Percentiles rank a stretch among this genome's conserved stretches.
Evolutionary conservation across 2,797 vertebrate species (phyloP).

Genomic region (Lophotriccus pileatus): DNA sequence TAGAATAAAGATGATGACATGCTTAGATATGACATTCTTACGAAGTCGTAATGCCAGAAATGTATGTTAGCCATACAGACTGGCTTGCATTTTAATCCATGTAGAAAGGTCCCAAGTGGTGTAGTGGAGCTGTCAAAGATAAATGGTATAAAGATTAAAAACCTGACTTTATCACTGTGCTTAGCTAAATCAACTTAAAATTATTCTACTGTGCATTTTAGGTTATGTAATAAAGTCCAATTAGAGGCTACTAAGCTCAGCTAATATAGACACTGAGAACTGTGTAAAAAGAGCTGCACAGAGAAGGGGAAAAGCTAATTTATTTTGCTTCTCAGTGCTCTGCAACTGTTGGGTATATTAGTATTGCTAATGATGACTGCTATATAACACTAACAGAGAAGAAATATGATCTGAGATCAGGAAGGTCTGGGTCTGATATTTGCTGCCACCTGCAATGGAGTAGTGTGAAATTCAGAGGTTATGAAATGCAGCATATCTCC

Average conservation of each 20-base stretch:
- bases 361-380: background rate
- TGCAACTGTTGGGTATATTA: background rate
- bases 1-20: background rate
- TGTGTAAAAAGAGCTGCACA: background rate
- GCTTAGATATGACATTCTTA: background rate
- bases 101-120: background rate
- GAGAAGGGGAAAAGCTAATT: slow-evolving; percentile 6
- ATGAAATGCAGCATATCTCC: background rate
- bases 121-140: background rate
- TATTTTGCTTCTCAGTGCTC: background rate
- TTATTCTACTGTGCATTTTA: background rate
- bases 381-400: background rate
- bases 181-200: background rate
- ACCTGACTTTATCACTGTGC: background rate
- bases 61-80: background rate
- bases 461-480: background rate
- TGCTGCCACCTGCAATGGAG: background rate
- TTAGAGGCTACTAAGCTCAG: background rate
- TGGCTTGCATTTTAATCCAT: background rate
- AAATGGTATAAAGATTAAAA: background rate
- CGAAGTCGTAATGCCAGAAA: background rate
- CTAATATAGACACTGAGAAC: background rate
- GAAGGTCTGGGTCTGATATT: background rate
- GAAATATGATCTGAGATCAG: background rate
- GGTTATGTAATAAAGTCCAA: background rate